Evolutionary conservation across 1,140 invertebrate genomes (phyloP), one percentile per base, ranked within the genome.

Genomic region (Drosophila gunungcola): DNA sequence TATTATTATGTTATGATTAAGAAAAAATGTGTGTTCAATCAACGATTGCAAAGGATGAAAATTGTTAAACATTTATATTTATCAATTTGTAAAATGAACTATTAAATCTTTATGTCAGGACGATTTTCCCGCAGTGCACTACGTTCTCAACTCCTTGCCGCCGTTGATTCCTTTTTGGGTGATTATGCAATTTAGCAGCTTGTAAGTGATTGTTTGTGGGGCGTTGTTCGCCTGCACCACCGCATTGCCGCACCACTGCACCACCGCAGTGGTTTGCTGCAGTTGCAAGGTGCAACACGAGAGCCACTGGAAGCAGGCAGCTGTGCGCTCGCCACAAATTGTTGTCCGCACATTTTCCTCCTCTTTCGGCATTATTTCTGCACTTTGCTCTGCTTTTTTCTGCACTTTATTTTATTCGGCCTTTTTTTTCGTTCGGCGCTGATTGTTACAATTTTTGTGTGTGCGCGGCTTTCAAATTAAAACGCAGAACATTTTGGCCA

Each of bases 121-220:
- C 6, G 7, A 7, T 9, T 39, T 68, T 68, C 13, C 65, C 1
- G 1, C 29, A 10, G 61, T 68, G 46, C 46, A 36, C 13, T 2
- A 21, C 64, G 29, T 53, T 65, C 53, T 68, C 39, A 68, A 55
- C 39, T 74, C 70, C 62, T 65, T 57, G 48, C 43, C 56, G 75
- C 74, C 74, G 75, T 57, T 89, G 84, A 89, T 89, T 89, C 73
- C 77, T 84, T 79, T 79, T 72, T 62, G 74, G 77, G 78, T 80
- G 84, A 89, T 89, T 89, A 89, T 89, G 85, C 85, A 89, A 89
- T 89, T 89, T 89, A 89, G 85, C 84, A 89, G 85, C 84, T 89
- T 89, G 84, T 89, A 89, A 89, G 84, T 89, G 84, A 89, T 89
- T 89, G 85, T 89, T 89, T 89, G 84, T 89, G 80, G 84, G 84